Evolutionary conservation across 2,797 vertebrate species (phyloP).

Genomic region (Danionella dracula): DNA sequence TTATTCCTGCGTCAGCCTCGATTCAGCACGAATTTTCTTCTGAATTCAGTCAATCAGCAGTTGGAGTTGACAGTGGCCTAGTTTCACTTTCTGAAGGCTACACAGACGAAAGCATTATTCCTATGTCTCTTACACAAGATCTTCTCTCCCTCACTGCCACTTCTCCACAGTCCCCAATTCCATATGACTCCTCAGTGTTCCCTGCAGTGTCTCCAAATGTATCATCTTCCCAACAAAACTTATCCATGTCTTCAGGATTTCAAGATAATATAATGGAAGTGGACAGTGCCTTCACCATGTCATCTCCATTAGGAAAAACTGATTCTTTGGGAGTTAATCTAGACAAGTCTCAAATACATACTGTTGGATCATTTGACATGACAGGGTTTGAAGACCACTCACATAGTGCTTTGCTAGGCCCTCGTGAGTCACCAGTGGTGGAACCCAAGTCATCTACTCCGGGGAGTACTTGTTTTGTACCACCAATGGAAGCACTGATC

Average conservation of each 20-base stretch:
- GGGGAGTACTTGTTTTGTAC: conserved; percentile 21
- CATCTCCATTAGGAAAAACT: conserved; percentile 27
- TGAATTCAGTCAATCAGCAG: not conserved
- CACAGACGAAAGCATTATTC: conserved; percentile 49
- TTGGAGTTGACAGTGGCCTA: conserved; percentile 21
- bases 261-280: conserved; percentile 53
- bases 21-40: conserved; percentile 30
- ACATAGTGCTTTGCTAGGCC: conserved; percentile 40
- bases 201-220: conserved; percentile 52
- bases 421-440: conserved; percentile 28
- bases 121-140: conserved; percentile 55
- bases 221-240: not conserved
- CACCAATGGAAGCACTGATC: conserved; percentile 48
- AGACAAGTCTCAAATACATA: conserved; percentile 12
- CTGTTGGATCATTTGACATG: conserved; percentile 43
- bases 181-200: conserved; percentile 52
- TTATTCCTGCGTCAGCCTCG: conserved; percentile 41
- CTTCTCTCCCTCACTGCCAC: conserved; percentile 48
- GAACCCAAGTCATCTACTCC: conserved; percentile 43
- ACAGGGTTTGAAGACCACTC: conserved; percentile 50
- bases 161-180: conserved; percentile 45
- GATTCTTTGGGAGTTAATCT: conserved; percentile 16
- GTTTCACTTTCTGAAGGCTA: conserved; percentile 45
- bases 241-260: conserved; percentile 37
- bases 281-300: conserved; percentile 37